Evolutionary conservation across 2,797 vertebrate species (phyloP).

Genomic region (Pangasius sanitwongsei): DNA sequence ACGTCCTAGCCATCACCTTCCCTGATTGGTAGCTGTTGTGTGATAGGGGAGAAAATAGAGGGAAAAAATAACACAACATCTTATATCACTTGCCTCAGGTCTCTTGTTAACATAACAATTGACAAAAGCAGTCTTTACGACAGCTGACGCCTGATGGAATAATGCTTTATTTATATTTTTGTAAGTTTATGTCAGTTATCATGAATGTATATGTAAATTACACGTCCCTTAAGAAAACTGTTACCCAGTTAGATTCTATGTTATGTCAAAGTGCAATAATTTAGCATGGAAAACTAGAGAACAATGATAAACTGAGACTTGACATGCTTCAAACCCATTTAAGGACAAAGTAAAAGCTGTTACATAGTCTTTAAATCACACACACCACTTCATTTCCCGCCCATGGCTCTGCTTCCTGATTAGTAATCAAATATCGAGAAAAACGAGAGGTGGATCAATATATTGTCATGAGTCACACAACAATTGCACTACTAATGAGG

Average conservation of each 20-base stretch:
- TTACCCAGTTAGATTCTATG: neutral
- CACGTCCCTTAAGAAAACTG: neutral
- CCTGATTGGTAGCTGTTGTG: neutral
- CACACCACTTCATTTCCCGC: neutral
- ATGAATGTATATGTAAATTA: too few relatives aligned
- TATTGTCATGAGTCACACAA: conserved; percentile 45
- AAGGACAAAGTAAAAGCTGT: neutral
- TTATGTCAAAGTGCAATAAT: neutral
- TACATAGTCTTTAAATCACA: neutral
- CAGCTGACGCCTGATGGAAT: neutral
- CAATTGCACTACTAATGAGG: conserved; percentile 40
- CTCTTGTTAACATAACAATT: neutral
- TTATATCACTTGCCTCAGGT: neutral
- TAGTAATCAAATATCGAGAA: conserved; percentile 43
- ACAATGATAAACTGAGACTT: neutral
- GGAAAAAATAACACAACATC: neutral
- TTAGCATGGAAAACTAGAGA: neutral
- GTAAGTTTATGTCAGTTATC: neutral
- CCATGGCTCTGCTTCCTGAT: conserved; percentile 25
- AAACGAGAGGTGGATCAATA: conserved; percentile 41
- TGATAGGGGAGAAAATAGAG: neutral
- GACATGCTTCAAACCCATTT: neutral
- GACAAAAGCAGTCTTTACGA: neutral
- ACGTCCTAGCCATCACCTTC: neutral
- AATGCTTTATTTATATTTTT: neutral